Evolutionary conservation across 2,113 vertebrate species (phyloP).

Genomic region (Connochaetes taurinus): DNA sequence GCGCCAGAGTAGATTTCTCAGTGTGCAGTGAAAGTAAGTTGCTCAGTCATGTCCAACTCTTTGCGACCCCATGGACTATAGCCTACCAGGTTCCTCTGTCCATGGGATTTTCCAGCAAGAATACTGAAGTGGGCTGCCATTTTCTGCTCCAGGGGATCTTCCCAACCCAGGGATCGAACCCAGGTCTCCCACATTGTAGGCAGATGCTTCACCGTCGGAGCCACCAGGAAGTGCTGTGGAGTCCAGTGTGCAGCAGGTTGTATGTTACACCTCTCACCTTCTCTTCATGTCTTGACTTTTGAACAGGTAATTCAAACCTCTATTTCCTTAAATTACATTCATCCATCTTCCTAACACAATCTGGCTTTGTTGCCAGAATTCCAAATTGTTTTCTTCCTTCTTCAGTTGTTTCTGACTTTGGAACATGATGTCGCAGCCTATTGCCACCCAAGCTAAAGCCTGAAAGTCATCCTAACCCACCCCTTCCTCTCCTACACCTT

Average conservation of each 20-base stretch:
- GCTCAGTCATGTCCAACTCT: neutral
- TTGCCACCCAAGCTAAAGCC: neutral
- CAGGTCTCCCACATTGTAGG: neutral
- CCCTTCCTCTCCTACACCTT: neutral
- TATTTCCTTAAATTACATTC: neutral
- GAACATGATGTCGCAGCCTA: neutral
- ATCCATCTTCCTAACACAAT: neutral
- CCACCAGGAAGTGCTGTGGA: neutral
- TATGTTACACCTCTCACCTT: neutral
- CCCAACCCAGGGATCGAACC: neutral
- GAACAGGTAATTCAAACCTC: neutral
- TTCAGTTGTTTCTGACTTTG: neutral
- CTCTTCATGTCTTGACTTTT: neutral
- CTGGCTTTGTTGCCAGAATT: neutral
- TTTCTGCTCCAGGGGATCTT: neutral
- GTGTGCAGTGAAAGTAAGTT: neutral
- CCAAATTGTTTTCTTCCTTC: neutral
- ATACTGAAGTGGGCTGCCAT: neutral
- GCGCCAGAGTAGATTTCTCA: neutral
- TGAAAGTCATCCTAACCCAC: neutral
- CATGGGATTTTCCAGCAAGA: neutral
- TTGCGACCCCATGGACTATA: neutral
- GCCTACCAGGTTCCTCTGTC: neutral
- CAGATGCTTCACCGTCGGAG: neutral
- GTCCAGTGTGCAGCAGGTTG: neutral